Evolutionary conservation across 1,140 invertebrate genomes (phyloP).

Genomic region (Bombus waltoni): DNA sequence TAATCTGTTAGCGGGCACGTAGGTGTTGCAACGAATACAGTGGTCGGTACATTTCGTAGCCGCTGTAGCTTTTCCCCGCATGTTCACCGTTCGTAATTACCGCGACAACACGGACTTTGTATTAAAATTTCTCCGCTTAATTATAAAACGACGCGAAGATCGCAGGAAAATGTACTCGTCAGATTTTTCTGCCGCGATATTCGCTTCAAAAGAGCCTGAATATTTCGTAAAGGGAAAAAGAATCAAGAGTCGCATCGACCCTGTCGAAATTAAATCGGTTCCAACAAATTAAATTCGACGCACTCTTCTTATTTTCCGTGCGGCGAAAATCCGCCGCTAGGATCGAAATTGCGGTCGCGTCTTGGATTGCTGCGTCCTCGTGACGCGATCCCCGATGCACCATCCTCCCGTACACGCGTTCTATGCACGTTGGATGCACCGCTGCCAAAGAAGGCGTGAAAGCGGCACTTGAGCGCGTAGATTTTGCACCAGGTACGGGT

Average conservation of each 20-base stretch:
- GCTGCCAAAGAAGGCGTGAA: conserved; percentile 55
- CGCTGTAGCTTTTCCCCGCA: no score
- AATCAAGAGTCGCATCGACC: not conserved
- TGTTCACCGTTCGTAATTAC: no score
- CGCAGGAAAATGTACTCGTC: no score
- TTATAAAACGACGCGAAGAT: no score
- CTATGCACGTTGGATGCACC: conserved; percentile 11
- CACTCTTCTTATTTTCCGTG: not conserved
- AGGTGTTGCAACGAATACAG: no score
- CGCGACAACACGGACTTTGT: no score
- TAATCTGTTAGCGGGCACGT: no score
- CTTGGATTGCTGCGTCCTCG: not conserved
- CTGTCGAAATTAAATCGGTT: not conserved
- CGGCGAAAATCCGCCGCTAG: not conserved
- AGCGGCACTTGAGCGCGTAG: conserved; percentile 29
- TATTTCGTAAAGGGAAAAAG: no score
- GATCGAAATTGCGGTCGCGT: conserved; percentile 1
- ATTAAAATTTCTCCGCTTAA: no score
- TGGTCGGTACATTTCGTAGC: no score
- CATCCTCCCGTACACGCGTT: not conserved
- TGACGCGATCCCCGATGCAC: conserved; percentile 11
- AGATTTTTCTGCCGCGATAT: no score
- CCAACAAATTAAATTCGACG: conserved; percentile 3
- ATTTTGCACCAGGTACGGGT: conserved; percentile 9
- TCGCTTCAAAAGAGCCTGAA: not conserved